Conservation (phyloP, 1,140 invertebrate species). For the Apocrypta bakeri region DNA sequence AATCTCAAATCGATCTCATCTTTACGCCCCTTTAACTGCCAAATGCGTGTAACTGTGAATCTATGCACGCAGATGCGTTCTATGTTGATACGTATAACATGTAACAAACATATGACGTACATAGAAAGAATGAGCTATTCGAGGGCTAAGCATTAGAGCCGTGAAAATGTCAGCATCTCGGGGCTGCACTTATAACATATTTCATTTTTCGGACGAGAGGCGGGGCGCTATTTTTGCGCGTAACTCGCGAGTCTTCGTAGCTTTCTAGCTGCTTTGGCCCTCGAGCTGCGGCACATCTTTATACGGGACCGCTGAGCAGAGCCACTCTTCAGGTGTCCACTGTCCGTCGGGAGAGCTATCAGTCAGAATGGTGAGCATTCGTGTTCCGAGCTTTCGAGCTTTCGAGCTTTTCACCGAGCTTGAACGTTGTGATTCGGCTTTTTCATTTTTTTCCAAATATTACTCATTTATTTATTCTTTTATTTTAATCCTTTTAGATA, state of each 20-base stretch:
- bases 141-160: background rate
- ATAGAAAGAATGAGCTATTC: background rate
- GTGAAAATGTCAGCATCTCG: background rate
- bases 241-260: constrained; percentile 63
- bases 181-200: constrained; percentile 67
- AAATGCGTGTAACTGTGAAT: too few relatives aligned
- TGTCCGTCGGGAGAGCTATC: constrained; percentile 58
- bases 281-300: constrained; percentile 59
- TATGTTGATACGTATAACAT: too few relatives aligned
- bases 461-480: too few relatives aligned
- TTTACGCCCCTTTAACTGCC: too few relatives aligned
- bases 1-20: too few relatives aligned
- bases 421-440: too few relatives aligned
- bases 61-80: too few relatives aligned
- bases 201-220: constrained; percentile 67
- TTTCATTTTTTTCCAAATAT: too few relatives aligned
- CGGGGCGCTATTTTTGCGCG: constrained; percentile 48
- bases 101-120: background rate
- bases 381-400: too few relatives aligned
- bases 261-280: constrained; percentile 70
- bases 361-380: constrained; percentile 62
- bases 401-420: too few relatives aligned
- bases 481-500: too few relatives aligned
- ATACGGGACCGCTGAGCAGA: constrained; percentile 62
- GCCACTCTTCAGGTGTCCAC: constrained; percentile 63